Evolutionary conservation across 2,797 vertebrate genomes (phyloP).

Genomic region (Sternarchorhynchus goeldii): DNA sequence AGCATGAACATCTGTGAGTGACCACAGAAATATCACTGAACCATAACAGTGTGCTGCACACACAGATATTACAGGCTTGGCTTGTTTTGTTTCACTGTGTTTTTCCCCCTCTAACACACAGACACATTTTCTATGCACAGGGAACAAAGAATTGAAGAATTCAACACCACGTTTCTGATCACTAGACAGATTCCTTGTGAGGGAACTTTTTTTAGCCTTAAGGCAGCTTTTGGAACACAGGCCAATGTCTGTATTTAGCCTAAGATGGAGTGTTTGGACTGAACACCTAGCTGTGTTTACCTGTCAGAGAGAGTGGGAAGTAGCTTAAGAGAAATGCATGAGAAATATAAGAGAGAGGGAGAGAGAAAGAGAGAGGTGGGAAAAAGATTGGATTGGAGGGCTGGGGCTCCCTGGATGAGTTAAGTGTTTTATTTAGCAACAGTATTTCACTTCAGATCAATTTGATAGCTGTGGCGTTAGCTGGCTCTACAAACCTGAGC

Average conservation of each 20-base stretch:
- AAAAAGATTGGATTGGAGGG: constrained; percentile 56
- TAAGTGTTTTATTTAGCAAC: constrained; percentile 62
- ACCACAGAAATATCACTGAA: too few species aligned
- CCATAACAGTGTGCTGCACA: too few species aligned
- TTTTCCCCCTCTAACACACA: neutral
- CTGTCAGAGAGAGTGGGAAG: neutral
- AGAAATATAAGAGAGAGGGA: neutral
- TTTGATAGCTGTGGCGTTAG: constrained; percentile 51
- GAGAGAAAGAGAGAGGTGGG: constrained; percentile 10
- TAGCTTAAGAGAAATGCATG: constrained; percentile 48
- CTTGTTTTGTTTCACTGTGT: too few species aligned
- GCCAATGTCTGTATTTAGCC: neutral
- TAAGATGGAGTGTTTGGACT: neutral
- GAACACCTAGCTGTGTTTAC: neutral
- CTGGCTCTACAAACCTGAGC: constrained; percentile 45
- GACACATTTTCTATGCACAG: neutral
- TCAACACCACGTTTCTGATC: neutral
- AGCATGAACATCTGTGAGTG: too few species aligned
- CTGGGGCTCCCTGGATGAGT: constrained; percentile 60
- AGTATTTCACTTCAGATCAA: constrained; percentile 68
- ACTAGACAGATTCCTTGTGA: neutral
- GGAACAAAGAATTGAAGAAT: neutral
- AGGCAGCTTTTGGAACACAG: neutral
- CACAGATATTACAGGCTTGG: too few species aligned
- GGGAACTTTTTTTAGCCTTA: too few species aligned